These are phyloP conservation scores for Ianthella basta DNA, from an alignment of 37 sponge, comb jelly and placozoan species.

Conservation along the genomic window DNA sequence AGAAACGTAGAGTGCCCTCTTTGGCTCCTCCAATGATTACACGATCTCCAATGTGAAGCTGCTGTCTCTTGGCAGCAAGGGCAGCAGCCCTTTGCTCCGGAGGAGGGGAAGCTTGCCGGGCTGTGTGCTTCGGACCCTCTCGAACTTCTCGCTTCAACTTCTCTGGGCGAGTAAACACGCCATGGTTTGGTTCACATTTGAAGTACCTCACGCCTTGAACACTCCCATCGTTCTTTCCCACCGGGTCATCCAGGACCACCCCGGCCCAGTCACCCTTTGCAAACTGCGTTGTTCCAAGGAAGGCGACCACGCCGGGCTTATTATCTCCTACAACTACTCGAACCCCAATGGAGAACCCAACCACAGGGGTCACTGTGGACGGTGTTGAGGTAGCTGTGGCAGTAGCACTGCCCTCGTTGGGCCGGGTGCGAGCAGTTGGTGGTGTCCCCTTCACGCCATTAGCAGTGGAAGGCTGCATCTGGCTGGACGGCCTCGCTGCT, in stretches of 20 bases:
- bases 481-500: no score
- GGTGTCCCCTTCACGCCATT: no score
- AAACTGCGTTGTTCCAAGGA: constrained; percentile 89
- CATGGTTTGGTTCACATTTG: constrained; percentile 78
- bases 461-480: no score
- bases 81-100: not conserved
- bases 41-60: constrained; percentile 61
- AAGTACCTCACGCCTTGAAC: constrained; percentile 91
- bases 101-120: not conserved
- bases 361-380: not conserved
- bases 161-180: constrained; percentile 88
- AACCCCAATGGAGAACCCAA: constrained; percentile 53
- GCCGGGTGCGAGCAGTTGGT: no score
- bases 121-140: not conserved
- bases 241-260: constrained; percentile 68
- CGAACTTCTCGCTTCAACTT: constrained; percentile 43
- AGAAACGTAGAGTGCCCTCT: constrained; percentile 76
- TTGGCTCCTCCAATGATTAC: constrained; percentile 79
- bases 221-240: constrained; percentile 95
- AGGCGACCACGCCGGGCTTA: constrained; percentile 79
- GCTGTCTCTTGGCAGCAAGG: constrained; percentile 14
- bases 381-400: not conserved
- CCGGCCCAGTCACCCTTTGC: constrained; percentile 92
- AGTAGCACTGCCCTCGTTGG: not conserved
- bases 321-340: constrained; percentile 64